Conservation (phyloP, 2,888 invertebrate genomes). For the Orthonevra nobilis region DNA sequence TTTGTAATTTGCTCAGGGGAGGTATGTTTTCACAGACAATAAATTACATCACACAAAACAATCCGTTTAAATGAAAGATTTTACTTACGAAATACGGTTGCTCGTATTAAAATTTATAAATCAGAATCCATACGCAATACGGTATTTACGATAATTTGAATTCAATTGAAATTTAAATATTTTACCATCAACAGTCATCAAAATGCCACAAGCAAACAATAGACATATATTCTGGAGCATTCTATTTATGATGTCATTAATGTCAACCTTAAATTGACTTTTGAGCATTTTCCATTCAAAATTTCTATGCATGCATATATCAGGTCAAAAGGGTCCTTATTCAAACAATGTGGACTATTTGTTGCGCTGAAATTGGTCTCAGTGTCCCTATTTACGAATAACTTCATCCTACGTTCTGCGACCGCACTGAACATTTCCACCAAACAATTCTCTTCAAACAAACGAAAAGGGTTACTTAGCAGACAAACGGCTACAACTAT, state of each 20-base stretch:
- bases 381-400: conserved; percentile 53
- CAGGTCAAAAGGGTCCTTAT: conserved; percentile 29
- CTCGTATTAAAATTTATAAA: too few relatives aligned
- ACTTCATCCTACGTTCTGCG: conserved; percentile 21
- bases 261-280: conserved; percentile 61
- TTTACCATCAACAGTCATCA: neutral
- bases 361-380: conserved; percentile 47
- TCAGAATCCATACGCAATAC: neutral
- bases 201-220: conserved; percentile 7
- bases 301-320: neutral
- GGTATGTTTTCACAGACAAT: too few relatives aligned
- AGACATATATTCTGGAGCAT: conserved; percentile 15
- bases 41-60: too few relatives aligned
- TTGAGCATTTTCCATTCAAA: conserved; percentile 42
- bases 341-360: conserved; percentile 30
- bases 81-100: too few relatives aligned
- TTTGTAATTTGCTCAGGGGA: too few relatives aligned
- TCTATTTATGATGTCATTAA: conserved; percentile 60
- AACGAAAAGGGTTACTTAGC: conserved; percentile 59
- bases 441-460: conserved; percentile 39
- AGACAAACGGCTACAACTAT: conserved; percentile 11
- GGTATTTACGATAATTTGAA: conserved; percentile 3
- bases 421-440: conserved; percentile 53
- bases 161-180: conserved; percentile 22
- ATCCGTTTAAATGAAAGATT: too few relatives aligned